Percentiles rank a stretch among this genome's conserved stretches.
Evolutionary conservation across 2,888 invertebrate genomes (phyloP).

Genomic region (Hydropsyche betteni): DNA sequence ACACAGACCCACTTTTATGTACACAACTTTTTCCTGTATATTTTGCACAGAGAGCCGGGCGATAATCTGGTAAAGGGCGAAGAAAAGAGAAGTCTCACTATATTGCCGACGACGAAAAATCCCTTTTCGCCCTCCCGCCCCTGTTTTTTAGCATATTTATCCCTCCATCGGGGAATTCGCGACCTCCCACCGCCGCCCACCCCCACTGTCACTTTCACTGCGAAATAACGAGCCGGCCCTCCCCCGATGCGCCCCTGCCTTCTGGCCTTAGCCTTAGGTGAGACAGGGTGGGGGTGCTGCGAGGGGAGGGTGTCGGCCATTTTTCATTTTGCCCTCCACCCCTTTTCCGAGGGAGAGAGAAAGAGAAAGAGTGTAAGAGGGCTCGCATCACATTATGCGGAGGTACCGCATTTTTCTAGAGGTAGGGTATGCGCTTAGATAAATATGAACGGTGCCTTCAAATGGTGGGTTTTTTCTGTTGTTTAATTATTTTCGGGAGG

Average conservation of each 20-base stretch:
- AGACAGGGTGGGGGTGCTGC: slow-evolving; percentile 15
- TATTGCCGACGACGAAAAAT: not conserved
- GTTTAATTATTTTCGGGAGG: too few species aligned
- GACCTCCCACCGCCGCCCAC: slow-evolving; percentile 30
- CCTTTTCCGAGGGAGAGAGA: slow-evolving; percentile 29
- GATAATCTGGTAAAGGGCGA: slow-evolving; percentile 22
- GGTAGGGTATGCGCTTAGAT: slow-evolving; percentile 45
- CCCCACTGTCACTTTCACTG: slow-evolving; percentile 37
- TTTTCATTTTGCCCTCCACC: slow-evolving; percentile 50
- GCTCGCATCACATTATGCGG: slow-evolving; percentile 45
- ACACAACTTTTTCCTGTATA: too few species aligned
- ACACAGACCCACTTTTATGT: too few species aligned
- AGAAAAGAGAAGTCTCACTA: slow-evolving; percentile 15
- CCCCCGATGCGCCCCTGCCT: not conserved
- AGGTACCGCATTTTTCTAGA: slow-evolving; percentile 47
- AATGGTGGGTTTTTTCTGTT: slow-evolving; percentile 1
- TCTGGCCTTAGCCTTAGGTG: slow-evolving; percentile 18
- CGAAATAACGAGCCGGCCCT: slow-evolving; percentile 48
- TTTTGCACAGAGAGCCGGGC: not conserved
- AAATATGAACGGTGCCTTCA: slow-evolving; percentile 39
- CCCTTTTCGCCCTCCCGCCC: slow-evolving; percentile 31
- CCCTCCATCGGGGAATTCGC: slow-evolving; percentile 40
- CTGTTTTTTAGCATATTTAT: slow-evolving; percentile 50
- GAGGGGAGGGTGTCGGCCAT: slow-evolving; percentile 49
- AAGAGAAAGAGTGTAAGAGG: not conserved